Base-by-base conservation (phyloP, 2,113 vertebrate species). In the Aegypius monachus region DNA sequence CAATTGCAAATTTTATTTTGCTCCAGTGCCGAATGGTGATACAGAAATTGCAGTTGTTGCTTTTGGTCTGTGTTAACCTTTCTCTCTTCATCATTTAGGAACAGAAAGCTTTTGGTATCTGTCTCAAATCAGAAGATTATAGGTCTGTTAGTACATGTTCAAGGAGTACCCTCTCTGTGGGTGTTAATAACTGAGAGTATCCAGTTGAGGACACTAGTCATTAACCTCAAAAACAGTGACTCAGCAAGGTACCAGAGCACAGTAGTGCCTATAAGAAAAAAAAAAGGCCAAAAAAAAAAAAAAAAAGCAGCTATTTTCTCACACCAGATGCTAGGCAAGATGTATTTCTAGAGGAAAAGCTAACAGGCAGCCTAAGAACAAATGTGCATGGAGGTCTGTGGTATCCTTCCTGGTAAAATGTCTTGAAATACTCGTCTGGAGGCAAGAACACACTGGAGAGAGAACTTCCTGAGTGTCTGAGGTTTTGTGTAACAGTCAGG, bases 1-100 rank as follows among this genome's bases (percentile, higher is more conserved):
- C 43, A 65, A 84, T 81, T 95, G 81, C 71, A 92, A 87, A 94
- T 96, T 97, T 95, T 95, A 94, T 95, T 97, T 95, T 97, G 67
- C 77, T 91, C 22, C 72, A 48, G 0, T 53, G 68, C 53, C 25
- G 47, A 32, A 71, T 7, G 71, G 70, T 88, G 79, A 90, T 75
- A 77, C 9, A 45, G 74, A 97, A 96, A 94, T 77, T 80, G 83
- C 84, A 87, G 36, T 74, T 71, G 52, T 66, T 92, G 62, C 16
- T 38, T 90, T 93, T 85, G 25, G 71, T 93, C 48, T 62, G 65
- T 45, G 56, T 78, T 95, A 96, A 94, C 62, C 58, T 97, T 85
- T 94, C 85, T 83, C 75, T 89, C 59, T 68, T 89, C 2, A 0
- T 80, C 62, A 79, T 61, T 95, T 50, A 63, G 81, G 67, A 82